Evolutionary conservation across 2,113 vertebrate genomes (phyloP).

Genomic region (Neoarius graeffei): DNA sequence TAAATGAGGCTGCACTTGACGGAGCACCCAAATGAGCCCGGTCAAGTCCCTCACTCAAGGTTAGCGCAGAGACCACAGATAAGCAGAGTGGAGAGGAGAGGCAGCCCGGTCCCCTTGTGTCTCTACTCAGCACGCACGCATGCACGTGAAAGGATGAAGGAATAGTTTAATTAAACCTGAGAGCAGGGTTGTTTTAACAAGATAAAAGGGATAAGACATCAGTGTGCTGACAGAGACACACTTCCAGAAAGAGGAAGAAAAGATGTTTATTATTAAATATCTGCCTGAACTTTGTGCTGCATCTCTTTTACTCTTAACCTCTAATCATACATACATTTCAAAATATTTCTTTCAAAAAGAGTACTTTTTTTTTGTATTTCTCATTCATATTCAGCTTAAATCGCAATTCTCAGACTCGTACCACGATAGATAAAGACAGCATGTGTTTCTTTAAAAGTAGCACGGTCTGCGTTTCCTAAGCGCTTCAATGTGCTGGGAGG

Average conservation of each 20-base stretch:
- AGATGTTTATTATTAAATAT: constrained; percentile 1
- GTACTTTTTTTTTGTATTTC: neutral
- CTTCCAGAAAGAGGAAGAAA: neutral
- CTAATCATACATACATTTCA: neutral
- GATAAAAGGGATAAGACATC: constrained; percentile 41
- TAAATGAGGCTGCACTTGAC: constrained; percentile 45
- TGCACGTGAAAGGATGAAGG: constrained; percentile 15
- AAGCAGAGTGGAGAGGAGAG: constrained; percentile 34
- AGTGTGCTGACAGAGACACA: neutral
- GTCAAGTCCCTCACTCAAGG: constrained; percentile 56
- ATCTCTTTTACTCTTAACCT: neutral
- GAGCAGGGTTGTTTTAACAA: constrained; percentile 43
- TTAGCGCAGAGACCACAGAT: constrained; percentile 45
- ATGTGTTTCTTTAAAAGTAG: neutral
- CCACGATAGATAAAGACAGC: neutral
- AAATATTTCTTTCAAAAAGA: neutral
- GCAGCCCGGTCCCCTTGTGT: neutral
- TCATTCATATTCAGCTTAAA: neutral
- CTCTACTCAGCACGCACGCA: neutral
- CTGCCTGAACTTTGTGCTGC: neutral
- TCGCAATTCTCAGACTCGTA: neutral
- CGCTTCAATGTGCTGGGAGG: constrained; percentile 2
- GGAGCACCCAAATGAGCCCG: constrained; percentile 42
- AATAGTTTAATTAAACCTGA: constrained; percentile 48
- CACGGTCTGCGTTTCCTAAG: neutral